phyloP scores from a whole-genome alignment of 2,888 invertebrate species.

The Anthoptus insignis region DNA sequence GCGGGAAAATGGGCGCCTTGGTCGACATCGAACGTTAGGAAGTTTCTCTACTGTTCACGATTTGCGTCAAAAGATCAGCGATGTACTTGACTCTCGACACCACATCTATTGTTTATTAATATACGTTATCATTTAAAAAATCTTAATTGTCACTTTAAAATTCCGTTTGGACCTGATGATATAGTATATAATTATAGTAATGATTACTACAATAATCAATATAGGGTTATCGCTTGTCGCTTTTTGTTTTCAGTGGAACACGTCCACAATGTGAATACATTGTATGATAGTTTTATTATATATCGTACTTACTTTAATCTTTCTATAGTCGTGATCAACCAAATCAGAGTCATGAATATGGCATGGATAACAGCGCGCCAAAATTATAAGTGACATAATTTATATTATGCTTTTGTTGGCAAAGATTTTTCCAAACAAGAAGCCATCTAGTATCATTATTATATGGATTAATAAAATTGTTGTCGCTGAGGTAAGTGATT shows the following conservation, averaged over 20 bases:
- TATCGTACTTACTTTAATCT: not conserved
- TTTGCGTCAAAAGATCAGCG: not conserved
- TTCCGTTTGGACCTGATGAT: too few species aligned
- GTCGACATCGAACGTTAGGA: not conserved
- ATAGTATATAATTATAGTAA: too few species aligned
- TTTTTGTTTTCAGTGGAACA: not conserved
- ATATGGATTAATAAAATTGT: too few species aligned
- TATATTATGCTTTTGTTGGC: not conserved
- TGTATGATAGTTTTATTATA: not conserved
- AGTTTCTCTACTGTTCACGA: not conserved
- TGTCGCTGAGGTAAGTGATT: too few species aligned
- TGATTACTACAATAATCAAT: too few species aligned
- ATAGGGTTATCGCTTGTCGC: not conserved
- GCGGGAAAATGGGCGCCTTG: constrained; percentile 7
- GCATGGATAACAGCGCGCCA: not conserved
- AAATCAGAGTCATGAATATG: too few species aligned
- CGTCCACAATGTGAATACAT: not conserved
- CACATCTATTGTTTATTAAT: too few species aligned
- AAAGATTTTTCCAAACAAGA: too few species aligned
- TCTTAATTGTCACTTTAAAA: too few species aligned
- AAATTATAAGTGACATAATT: not conserved
- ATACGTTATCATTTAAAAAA: too few species aligned
- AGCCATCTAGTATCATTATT: too few species aligned
- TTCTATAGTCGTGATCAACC: not conserved
- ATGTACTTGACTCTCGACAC: too few species aligned